Conservation (phyloP, 1,140 invertebrate genomes). For the Oncopodura yosiiana region DNA sequence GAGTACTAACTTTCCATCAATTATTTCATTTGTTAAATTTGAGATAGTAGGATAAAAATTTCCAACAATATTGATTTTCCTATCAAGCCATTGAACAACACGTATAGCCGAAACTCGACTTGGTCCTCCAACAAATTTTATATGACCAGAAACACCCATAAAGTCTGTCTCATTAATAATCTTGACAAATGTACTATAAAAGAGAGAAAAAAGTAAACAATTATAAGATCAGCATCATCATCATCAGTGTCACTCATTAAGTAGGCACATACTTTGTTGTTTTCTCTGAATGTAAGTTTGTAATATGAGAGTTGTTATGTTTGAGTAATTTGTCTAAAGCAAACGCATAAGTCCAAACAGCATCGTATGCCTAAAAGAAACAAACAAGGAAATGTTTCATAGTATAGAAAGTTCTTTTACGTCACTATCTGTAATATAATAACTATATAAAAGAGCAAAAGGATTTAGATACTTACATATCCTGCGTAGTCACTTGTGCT, state of each 20-base stretch:
- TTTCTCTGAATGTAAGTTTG: constrained; percentile 49
- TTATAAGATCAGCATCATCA: neutral
- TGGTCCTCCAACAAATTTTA: constrained; percentile 57
- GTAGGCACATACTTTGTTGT: constrained; percentile 47
- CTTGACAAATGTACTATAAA: constrained; percentile 42
- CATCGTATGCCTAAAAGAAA: constrained; percentile 55
- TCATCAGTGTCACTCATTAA: neutral
- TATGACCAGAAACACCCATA: constrained; percentile 62
- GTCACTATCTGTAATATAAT: too few relatives aligned
- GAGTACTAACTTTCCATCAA: constrained; percentile 19
- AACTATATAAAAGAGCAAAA: neutral
- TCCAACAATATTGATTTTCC: constrained; percentile 49
- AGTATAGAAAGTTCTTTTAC: too few relatives aligned
- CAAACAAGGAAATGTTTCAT: neutral
- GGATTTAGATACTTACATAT: constrained; percentile 40
- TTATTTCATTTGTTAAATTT: constrained; percentile 9
- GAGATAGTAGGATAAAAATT: constrained; percentile 49
- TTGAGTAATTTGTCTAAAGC: constrained; percentile 56
- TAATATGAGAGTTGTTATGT: constrained; percentile 48
- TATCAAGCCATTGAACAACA: constrained; percentile 58
- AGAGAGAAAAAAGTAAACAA: constrained; percentile 11
- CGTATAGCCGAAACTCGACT: constrained; percentile 58
- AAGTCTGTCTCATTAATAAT: constrained; percentile 53
- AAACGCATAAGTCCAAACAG: constrained; percentile 70
- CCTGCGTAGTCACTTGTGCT: constrained; percentile 55